A percentile compares a stretch with the other conserved stretches of the same genome.
Conservation (phyloP, 2,113 vertebrate genomes). For the Solenodon paradoxus region DNA sequence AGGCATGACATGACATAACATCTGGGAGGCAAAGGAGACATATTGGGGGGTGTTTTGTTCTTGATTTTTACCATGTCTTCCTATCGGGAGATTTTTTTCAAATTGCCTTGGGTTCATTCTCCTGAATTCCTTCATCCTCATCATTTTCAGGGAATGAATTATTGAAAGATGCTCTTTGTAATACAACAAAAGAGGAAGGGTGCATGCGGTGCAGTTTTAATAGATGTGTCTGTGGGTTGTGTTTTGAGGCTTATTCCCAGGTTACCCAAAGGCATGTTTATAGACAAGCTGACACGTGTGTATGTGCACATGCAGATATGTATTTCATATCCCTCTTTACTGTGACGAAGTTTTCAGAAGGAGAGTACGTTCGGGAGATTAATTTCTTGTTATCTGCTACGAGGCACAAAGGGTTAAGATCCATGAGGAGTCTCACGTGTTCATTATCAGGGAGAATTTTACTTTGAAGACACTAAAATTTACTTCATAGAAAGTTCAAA, state of each 20-base stretch:
- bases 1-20: not conserved
- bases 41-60: not conserved
- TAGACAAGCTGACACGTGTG: not conserved
- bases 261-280: not conserved
- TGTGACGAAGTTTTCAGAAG: not conserved
- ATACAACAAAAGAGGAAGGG: not conserved
- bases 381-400: not conserved
- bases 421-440: not conserved
- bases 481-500: slow-evolving; percentile 12
- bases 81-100: not conserved
- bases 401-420: not conserved
- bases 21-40: not conserved
- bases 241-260: slow-evolving; percentile 3
- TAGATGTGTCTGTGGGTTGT: not conserved
- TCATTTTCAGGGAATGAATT: slow-evolving; percentile 13
- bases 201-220: not conserved
- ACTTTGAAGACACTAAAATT: slow-evolving; percentile 1
- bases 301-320: not conserved
- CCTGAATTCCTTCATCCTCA: not conserved
- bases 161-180: not conserved
- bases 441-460: not conserved
- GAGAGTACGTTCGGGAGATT: not conserved
- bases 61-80: not conserved
- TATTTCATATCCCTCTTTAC: not conserved
- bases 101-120: slow-evolving; percentile 10